Base-by-base conservation (phyloP, 2,888 invertebrate species). In the Drosophila birchii region DNA sequence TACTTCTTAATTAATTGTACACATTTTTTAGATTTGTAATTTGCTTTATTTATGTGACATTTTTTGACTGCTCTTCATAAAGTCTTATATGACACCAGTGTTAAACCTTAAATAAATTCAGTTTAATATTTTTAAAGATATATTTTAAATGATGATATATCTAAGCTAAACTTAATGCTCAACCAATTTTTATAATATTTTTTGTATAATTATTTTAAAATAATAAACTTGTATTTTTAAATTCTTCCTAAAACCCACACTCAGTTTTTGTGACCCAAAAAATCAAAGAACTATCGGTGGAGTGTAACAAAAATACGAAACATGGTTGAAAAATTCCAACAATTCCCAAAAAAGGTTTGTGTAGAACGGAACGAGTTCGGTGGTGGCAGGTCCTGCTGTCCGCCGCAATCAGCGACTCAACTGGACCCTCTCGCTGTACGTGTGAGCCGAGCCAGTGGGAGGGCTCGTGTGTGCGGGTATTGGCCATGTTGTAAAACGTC, bases 241-340 rank as follows among this genome's bases (percentile, higher is more conserved):
- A 32, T 49, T 4, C 29, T 32, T 18, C 2, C 2, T 18, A n/a
- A 26, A 26, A 26, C 26, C 4, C 14, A 9, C 7, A 1, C 1
- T 11, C 16, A 8, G 7, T 1, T 16, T 11, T 38, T 23, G 14
- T 8, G 23, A 23, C 2, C 11, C 4, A 43, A 34, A 26, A 43
- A 34, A 26, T 43, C 26, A 5, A 3, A 29, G 1, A 57, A 3
- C n/a, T 43, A 44, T 47, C 34, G 26, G 23, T 3, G 3, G 3
- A 66, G 68, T 67, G 68, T 68, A 68, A 1, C 32, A 29, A 36
- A 41, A 36, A 68, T 68, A 49, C 68, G 57, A 78, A 78, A 77
- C 86, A 86, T 86, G 82, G 84, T 86, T 88, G 68, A 68, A 75
- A 86, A 88, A 88, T 86, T 86, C 80, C 86, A 86, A 83, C 86